phyloP scores from a whole-genome alignment of 35 echinoderm and acorn worm genomes.

The Anneissia japonica region DNA sequence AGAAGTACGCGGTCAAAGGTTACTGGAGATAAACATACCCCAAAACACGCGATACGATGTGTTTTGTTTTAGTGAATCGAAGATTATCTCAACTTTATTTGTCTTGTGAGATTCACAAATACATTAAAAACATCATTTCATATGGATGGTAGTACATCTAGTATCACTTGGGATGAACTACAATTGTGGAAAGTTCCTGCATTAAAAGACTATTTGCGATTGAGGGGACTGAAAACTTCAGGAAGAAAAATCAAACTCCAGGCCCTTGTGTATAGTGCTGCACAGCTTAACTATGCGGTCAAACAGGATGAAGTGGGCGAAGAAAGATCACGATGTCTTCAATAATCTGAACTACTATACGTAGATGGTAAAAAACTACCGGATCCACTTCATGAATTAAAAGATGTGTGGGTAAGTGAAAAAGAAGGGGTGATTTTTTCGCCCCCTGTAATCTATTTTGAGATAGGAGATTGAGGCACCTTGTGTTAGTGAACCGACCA shows the following conservation, averaged over 20 bases:
- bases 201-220: background rate
- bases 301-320: slow-evolving; percentile 8
- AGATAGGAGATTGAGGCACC: background rate
- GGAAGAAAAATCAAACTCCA: slow-evolving; percentile 13
- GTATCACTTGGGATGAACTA: no score
- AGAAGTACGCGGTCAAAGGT: no score
- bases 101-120: no score
- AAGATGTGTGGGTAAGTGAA: slow-evolving; percentile 4
- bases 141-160: no score
- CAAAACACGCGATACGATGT: no score
- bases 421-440: slow-evolving; percentile 13
- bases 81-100: no score
- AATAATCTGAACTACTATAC: slow-evolving; percentile 2
- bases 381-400: background rate
- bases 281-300: background rate
- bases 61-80: no score
- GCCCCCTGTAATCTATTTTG: background rate
- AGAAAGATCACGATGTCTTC: background rate
- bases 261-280: slow-evolving; percentile 11
- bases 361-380: background rate
- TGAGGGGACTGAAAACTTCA: slow-evolving; percentile 10
- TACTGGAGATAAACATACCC: no score
- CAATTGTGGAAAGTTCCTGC: no score
- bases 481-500: background rate
- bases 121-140: no score